Evolutionary conservation across 1,140 invertebrate species (phyloP), one percentile per base, ranked within the genome.

Genomic region (Cherax quadricarinatus): DNA sequence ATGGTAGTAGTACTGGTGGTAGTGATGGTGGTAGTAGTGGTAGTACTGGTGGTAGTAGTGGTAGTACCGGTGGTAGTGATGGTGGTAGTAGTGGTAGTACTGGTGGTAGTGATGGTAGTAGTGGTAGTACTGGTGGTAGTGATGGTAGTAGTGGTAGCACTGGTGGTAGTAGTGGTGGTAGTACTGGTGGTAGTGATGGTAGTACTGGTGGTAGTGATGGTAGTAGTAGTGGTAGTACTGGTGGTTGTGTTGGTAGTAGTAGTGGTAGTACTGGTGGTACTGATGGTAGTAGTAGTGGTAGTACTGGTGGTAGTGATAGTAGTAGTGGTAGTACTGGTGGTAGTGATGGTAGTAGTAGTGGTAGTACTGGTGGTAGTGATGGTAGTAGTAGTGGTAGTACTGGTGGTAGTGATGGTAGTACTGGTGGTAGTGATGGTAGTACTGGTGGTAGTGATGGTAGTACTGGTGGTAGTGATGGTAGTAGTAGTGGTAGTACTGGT

Each of bases 401-500:
- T 66, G 62, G 62, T 66, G 62, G 62, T 66, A 16, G 62, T 66
- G 62, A 16, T 66, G 16, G 62, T 82, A 24, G 80, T 53, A 7
- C 12, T 51, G 80, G 21, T 57, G 49, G n/a, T 51, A 9, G 79
- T 48, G 7, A 12, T 53, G 80, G 49, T 51, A 53, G 21, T 82
- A 7, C 49, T 82, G 49, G 80, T 82, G 80, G 80, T 82, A 49
- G 80, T 82, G 49, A 24, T 79, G 49, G 80, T 82, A 16, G 49
- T 82, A 16, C 49, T 82, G 49, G 80, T 82, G 49, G 48, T 79
- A 24, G 30, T 79, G 48, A 49, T 82, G 49, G 80, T 82, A 16
- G 49, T 82, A 21, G 49, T 82, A 16, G 30, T 79, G 48, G 80
- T 82, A 16, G 80, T 82, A 16, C 49, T 82, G 49, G 49, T 82